Evolutionary conservation across 2,888 invertebrate genomes (phyloP), one percentile per base, ranked within the genome.

Genomic region (Apoderus coryli): DNA sequence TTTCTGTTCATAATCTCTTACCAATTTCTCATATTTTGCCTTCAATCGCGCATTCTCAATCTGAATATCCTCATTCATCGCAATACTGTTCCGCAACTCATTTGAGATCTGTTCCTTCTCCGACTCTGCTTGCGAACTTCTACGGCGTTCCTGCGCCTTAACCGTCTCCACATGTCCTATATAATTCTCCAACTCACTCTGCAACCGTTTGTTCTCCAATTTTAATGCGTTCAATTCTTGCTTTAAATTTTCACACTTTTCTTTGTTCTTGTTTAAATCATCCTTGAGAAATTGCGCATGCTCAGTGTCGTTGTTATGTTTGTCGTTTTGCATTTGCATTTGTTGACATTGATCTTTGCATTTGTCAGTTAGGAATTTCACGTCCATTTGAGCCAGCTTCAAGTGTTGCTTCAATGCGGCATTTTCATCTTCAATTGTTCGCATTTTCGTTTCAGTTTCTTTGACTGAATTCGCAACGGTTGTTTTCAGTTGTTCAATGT

Each of bases 401-500:
- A n/a, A n/a, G n/a, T n/a, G n/a, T n/a, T n/a, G n/a, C n/a, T n/a
- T n/a, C n/a, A n/a, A n/a, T n/a, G n/a, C n/a, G n/a, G n/a, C n/a
- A n/a, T n/a, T n/a, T n/a, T n/a, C n/a, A n/a, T n/a, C n/a, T n/a
- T n/a, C n/a, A n/a, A n/a, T n/a, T n/a, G n/a, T n/a, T n/a, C n/a
- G n/a, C n/a, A n/a, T n/a, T n/a, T n/a, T n/a, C n/a, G n/a, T n/a
- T n/a, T n/a, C n/a, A n/a, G n/a, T 26, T 26, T 13, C 14, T 11
- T 10, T 12, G 26, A 26, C n/a, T 5, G 12, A 27, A 14, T 25
- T 13, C 15, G 9, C 9, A 31, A 12, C 7, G 10, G 19, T 27
- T n/a, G 12, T 12, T 13, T 27, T 34, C 19, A 10, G 9, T 26
- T 15, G 16, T 27, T 34, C 10, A 27, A 4, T 4, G 13, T 19